Percentiles rank a stretch among this genome's conserved stretches.
Conservation (phyloP, 2,797 vertebrate genomes). For the Echeneis naucrates region DNA sequence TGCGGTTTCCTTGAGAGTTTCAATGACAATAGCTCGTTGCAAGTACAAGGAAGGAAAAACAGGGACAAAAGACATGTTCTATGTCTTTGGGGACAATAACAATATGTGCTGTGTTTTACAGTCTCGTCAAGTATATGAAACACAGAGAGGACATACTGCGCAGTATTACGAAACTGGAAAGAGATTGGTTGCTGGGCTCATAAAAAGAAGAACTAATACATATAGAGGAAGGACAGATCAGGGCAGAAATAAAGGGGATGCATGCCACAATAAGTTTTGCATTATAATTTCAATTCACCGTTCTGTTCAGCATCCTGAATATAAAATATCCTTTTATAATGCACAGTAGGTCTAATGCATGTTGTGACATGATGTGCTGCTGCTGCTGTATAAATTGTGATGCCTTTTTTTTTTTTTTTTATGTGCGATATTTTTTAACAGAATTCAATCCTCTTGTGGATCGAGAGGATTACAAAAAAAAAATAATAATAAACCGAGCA, state of each 20-base stretch:
- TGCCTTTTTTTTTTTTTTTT: neutral
- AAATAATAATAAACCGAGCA: constrained; percentile 11
- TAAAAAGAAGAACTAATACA: constrained; percentile 19
- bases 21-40: constrained; percentile 12
- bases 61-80: constrained; percentile 15
- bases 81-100: constrained; percentile 8
- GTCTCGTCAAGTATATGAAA: neutral
- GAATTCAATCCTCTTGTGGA: neutral
- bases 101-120: neutral
- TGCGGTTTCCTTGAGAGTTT: constrained; percentile 43
- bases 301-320: constrained; percentile 26
- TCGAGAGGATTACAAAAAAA: constrained; percentile 13
- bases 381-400: neutral
- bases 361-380: neutral
- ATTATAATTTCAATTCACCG: constrained; percentile 29
- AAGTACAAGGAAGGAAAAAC: constrained; percentile 1
- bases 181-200: neutral
- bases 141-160: neutral
- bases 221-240: constrained; percentile 21
- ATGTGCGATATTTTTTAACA: neutral
- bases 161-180: neutral
- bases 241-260: constrained; percentile 11
- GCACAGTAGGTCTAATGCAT: constrained; percentile 10
- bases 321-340: constrained; percentile 29
- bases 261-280: constrained; percentile 13